These are phyloP conservation scores for Chamaea fasciata DNA, from an alignment of 2,113 vertebrate species.

Conservation along the genomic window DNA sequence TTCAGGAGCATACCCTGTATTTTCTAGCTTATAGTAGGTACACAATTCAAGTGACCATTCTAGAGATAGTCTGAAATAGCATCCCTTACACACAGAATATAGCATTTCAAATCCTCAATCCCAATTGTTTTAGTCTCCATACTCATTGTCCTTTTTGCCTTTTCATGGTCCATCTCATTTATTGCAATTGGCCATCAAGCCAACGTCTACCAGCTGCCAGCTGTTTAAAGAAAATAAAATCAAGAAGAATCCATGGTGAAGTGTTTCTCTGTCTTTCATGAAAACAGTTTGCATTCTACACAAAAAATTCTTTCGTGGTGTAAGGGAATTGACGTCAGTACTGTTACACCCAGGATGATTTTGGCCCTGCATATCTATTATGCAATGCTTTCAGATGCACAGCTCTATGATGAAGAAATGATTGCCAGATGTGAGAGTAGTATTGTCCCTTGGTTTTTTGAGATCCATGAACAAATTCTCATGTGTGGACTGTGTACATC, in stretches of 20 bases:
- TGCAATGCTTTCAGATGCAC: constrained; percentile 62
- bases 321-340: constrained; percentile 51
- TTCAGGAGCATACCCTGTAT: background rate
- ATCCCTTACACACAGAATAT: background rate
- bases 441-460: background rate
- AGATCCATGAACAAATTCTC: background rate
- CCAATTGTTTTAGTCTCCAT: background rate
- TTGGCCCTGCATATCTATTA: constrained; percentile 50
- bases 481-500: background rate
- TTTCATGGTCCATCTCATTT: background rate
- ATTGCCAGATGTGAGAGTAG: constrained; percentile 55
- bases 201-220: constrained; percentile 37
- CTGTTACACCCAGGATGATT: constrained; percentile 53
- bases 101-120: background rate
- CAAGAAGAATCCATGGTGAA: background rate
- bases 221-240: constrained; percentile 31
- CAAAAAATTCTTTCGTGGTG: constrained; percentile 31
- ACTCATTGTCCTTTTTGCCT: background rate
- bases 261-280: constrained; percentile 1
- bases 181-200: background rate
- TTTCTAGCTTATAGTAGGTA: background rate
- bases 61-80: background rate
- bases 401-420: constrained; percentile 53
- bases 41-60: background rate
- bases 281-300: constrained; percentile 47